Conservation (phyloP, 2,888 invertebrate genomes). For the Lampropteryx suffumata region DNA sequence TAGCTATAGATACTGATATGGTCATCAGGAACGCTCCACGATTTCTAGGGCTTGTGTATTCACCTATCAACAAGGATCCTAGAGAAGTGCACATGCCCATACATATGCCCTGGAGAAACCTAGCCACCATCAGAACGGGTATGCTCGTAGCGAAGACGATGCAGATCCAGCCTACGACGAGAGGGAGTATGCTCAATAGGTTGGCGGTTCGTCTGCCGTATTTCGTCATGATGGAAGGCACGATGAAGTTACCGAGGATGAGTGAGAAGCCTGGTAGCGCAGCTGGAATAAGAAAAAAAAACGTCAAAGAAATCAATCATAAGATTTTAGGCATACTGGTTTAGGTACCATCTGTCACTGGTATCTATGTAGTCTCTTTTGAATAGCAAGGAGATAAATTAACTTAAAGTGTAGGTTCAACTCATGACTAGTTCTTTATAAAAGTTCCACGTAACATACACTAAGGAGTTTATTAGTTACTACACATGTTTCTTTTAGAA, state of each 20-base stretch:
- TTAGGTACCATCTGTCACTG: too few species aligned
- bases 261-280: slow-evolving; percentile 50
- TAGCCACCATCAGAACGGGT: slow-evolving; percentile 49
- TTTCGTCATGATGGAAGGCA: slow-evolving; percentile 65
- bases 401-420: too few species aligned
- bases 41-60: slow-evolving; percentile 80
- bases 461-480: too few species aligned
- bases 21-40: slow-evolving; percentile 83
- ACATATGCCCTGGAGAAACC: slow-evolving; percentile 68
- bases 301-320: too few species aligned
- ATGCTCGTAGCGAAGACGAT: slow-evolving; percentile 61
- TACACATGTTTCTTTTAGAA: too few species aligned
- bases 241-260: slow-evolving; percentile 48
- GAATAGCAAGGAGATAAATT: too few species aligned
- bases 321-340: too few species aligned
- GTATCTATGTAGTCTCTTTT: too few species aligned
- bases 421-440: too few species aligned
- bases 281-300: slow-evolving; percentile 42
- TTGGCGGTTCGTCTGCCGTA: slow-evolving; percentile 75
- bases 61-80: slow-evolving; percentile 77
- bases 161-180: slow-evolving; percentile 73
- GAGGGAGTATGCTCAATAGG: slow-evolving; percentile 65
- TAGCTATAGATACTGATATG: slow-evolving; percentile 82
- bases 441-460: too few species aligned
- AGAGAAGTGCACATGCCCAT: slow-evolving; percentile 78